Conservation (phyloP, 2,113 vertebrate species). For the Pantherophis guttatus region DNA sequence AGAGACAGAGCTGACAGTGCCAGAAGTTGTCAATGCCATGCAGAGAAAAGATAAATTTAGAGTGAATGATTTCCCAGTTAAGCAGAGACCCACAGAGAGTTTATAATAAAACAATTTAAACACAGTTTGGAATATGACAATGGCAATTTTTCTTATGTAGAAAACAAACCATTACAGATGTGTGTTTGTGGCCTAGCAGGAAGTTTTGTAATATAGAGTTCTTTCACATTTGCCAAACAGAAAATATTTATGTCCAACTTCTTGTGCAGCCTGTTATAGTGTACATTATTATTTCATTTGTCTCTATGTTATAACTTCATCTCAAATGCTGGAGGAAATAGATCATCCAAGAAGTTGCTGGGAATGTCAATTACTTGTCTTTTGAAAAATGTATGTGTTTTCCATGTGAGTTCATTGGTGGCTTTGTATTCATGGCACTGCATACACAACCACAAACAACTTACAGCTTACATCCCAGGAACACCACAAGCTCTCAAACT, state of each 20-base stretch:
- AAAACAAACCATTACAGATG: conserved; percentile 69
- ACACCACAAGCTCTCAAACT: background rate
- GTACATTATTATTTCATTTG: conserved; percentile 55
- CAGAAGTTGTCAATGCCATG: conserved; percentile 47
- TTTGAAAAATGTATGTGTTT: background rate
- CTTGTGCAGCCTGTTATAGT: conserved; percentile 48
- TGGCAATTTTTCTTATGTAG: conserved; percentile 68
- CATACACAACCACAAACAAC: background rate
- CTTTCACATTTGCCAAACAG: conserved; percentile 48
- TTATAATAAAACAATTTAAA: conserved; percentile 73
- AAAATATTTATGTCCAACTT: conserved; percentile 51
- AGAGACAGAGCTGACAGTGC: conserved; percentile 50
- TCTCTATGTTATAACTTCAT: conserved; percentile 41
- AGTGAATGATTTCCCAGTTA: conserved; percentile 69
- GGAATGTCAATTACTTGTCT: conserved; percentile 11
- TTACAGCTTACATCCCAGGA: background rate
- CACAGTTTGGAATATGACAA: conserved; percentile 70
- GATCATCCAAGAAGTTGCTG: conserved; percentile 24
- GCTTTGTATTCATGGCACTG: background rate
- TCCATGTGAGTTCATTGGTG: background rate
- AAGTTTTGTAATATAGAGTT: conserved; percentile 57
- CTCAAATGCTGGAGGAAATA: conserved; percentile 41
- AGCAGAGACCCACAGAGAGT: conserved; percentile 65
- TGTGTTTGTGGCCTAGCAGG: conserved; percentile 61
- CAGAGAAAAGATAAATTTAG: conserved; percentile 67